Evolutionary conservation across 2,797 vertebrate genomes (phyloP), one percentile per base, ranked within the genome.

Genomic region (Manis javanica): DNA sequence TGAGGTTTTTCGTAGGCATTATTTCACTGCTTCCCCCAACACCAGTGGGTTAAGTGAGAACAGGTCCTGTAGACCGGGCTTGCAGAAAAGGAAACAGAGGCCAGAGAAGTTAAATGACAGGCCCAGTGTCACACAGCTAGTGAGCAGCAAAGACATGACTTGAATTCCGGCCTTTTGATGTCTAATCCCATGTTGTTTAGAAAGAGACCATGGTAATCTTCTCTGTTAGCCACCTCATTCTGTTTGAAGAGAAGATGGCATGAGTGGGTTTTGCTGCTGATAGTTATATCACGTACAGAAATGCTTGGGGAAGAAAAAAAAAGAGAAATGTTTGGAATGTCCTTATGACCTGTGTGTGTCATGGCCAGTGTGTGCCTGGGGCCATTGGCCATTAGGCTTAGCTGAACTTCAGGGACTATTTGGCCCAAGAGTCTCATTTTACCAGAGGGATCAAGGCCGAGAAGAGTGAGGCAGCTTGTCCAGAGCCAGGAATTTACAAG

Each of bases 401-500:
- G 86, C 77, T 4, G 53, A 83, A 14, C 23, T 55, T 37, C 21
- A 16, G 66, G 31, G 71, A 46, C 37, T 39, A 3, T 53, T 74
- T 26, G 34, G 53, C 26, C 66, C 75, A 8, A 78, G 82, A 53
- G 34, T 34, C 46, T 83, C 46, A 1, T 74, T 49, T 77, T 53
- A 31, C n/a, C 59, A 21, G 29, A 66, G 51, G 31, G 14, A 24
- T 55, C 12, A 7, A 63, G 66, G 59, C 59, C 39, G 9, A 29
- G 39, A 59, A 78, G 83, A 59, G 34, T 57, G 63, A 53, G 15
- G 7, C 0, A 7, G 37, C 26, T 21, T 77, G 21, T 21, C 39
- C 16, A 66, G 37, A n/a, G 64, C 31, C 77, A 90, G 49, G 29
- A 5, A 0, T 64, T 79, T 21, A 12, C 31, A 1, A 0, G 0